A percentile compares a stretch with the other conserved stretches of the same genome.
phyloP scores from a whole-genome alignment of 2,113 vertebrate species.

The Albula goreensis region DNA sequence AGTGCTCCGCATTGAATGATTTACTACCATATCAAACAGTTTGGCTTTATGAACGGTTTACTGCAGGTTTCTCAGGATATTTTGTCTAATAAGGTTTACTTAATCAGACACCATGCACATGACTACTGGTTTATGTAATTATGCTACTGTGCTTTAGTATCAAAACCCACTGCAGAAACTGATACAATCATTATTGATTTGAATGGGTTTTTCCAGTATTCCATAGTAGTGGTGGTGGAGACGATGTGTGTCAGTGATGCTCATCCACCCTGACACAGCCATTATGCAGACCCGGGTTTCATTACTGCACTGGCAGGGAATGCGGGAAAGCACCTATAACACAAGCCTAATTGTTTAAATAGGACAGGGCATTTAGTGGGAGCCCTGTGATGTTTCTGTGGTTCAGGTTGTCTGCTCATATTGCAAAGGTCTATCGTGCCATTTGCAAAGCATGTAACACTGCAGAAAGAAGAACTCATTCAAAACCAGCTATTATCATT shows the following conservation, averaged over 20 bases:
- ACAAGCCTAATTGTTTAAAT: conserved; percentile 11
- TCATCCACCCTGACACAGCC: neutral
- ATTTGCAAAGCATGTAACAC: neutral
- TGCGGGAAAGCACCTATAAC: neutral
- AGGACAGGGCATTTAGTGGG: conserved; percentile 1
- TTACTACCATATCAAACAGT: conserved; percentile 1
- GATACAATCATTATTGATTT: conserved; percentile 11
- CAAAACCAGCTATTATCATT: conserved; percentile 1
- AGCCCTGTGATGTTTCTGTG: neutral
- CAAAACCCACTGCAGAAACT: neutral
- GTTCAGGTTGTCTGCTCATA: neutral
- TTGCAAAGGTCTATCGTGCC: neutral
- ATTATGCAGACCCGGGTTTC: neutral
- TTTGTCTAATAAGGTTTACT: neutral
- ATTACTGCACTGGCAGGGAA: neutral
- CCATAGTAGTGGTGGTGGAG: neutral
- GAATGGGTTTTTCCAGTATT: neutral
- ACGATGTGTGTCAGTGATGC: neutral
- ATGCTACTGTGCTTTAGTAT: neutral
- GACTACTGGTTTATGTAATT: neutral
- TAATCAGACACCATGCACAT: conserved; percentile 2
- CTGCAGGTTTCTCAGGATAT: neutral
- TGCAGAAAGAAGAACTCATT: neutral
- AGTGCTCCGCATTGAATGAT: neutral
- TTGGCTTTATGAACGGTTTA: neutral